Evolutionary conservation across 2,113 vertebrate genomes (phyloP), one percentile per base, ranked within the genome.

Genomic region (Xiphophorus couchianus): DNA sequence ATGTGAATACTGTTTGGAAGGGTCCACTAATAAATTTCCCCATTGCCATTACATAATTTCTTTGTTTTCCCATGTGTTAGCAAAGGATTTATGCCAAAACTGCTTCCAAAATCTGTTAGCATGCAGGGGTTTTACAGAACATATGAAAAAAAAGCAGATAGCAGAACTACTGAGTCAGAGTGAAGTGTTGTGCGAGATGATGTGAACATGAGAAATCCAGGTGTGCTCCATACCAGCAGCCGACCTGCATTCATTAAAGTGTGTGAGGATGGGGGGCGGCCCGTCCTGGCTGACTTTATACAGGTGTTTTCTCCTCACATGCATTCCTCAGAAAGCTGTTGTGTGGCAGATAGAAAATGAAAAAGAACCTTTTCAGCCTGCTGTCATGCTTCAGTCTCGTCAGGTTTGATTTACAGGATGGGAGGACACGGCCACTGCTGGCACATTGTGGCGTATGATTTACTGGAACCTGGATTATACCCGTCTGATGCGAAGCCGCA

Each of bases 151-250:
- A 39, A 60, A 30, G 30, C 1, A 1, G 65, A 81, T 22, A 5
- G 64, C 64, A 48, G 35, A 12, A n/a, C 71, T 69, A 81, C 27
- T 74, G 71, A 75, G 71, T 29, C 54, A 58, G 78, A 74, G 66
- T 25, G 42, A 77, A 65, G 74, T 35, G 9, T 76, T 37, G 66
- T 35, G 11, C 48, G 44, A 68, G 71, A 84, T 12, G 83, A 83
- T 64, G 33, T 61, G 37, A 35, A 58, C 9, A 66, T n/a, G n/a
- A 60, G 65, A 66, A 73, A 66, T 92, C 86, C 93, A 94, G 93
- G 88, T 94, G 93, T 92, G 88, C 84, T 77, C 81, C 88, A 71
- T 86, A 88, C 82, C 83, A 60, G 25, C 69, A 67, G 73, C 67
- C 13, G 75, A 86, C 85, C 80, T 84, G 73, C 65, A 79, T 88